A percentile compares a stretch with the other conserved stretches of the same genome.
These are phyloP conservation scores for Anthopleura sola DNA, from an alignment of 64 coral and sea anemone genomes.

Conservation along the genomic window DNA sequence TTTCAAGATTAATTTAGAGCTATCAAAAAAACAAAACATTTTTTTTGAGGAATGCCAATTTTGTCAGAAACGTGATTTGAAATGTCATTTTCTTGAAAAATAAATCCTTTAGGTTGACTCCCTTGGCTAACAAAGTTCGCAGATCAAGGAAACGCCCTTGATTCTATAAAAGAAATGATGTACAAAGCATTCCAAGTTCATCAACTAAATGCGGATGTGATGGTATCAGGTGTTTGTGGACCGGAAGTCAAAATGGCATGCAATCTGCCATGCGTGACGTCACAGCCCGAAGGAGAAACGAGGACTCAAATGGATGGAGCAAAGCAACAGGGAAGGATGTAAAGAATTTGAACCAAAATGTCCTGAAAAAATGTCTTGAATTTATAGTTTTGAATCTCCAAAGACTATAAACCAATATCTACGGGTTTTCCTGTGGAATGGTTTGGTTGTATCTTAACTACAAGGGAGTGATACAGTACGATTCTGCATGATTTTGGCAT, in stretches of 20 bases:
- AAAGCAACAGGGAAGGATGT: neutral
- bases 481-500: conserved; percentile 1
- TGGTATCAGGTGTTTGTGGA: neutral
- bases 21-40: neutral
- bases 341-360: neutral
- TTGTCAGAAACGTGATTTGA: neutral
- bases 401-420: neutral
- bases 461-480: neutral
- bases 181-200: conserved; percentile 1
- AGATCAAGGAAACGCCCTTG: conserved; percentile 5
- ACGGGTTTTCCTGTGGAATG: conserved; percentile 7
- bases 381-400: neutral
- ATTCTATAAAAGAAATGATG: conserved; percentile 28
- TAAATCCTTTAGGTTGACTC: neutral
- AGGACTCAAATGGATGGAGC: neutral
- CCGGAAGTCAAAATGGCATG: conserved; percentile 12
- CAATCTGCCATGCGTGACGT: neutral
- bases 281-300: conserved; percentile 11
- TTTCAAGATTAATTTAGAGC: neutral
- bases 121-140: neutral
- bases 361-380: neutral
- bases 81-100: neutral
- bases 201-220: conserved; percentile 18
- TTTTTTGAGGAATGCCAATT: neutral
- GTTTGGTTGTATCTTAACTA: neutral